These are phyloP conservation scores for Brachionus plicatilis DNA, from an alignment of 1,140 invertebrate species.

Conservation along the genomic window DNA sequence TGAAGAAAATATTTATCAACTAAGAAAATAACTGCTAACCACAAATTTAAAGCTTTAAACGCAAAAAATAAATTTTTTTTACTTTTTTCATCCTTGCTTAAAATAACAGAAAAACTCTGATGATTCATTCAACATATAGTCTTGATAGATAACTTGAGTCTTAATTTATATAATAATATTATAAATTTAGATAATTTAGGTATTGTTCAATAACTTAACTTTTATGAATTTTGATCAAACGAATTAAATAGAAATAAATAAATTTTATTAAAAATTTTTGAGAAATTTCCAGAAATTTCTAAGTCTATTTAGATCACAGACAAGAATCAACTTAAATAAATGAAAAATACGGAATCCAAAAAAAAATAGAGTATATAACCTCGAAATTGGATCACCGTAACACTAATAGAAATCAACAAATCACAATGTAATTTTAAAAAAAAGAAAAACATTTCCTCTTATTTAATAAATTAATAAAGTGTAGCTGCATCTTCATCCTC, in stretches of 20 bases:
- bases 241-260: neutral
- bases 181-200: too few relatives aligned
- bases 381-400: neutral
- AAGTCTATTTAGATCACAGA: neutral
- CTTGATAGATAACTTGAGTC: too few relatives aligned
- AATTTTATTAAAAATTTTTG: neutral
- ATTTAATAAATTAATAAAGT: neutral
- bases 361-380: neutral
- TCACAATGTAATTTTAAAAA: neutral
- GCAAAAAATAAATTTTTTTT: too few relatives aligned
- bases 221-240: too few relatives aligned
- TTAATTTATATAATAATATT: too few relatives aligned
- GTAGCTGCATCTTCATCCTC: neutral
- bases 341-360: neutral
- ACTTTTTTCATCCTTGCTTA: too few relatives aligned
- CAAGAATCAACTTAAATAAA: neutral
- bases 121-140: too few relatives aligned
- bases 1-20: too few relatives aligned
- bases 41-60: too few relatives aligned
- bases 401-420: neutral
- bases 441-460: neutral
- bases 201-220: too few relatives aligned
- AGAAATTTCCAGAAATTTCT: neutral
- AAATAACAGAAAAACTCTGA: too few relatives aligned
- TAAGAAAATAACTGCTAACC: too few relatives aligned